Evolutionary conservation across 2,797 vertebrate species (phyloP), one percentile per base, ranked within the genome.

Genomic region (Syndactyla subalaris): DNA sequence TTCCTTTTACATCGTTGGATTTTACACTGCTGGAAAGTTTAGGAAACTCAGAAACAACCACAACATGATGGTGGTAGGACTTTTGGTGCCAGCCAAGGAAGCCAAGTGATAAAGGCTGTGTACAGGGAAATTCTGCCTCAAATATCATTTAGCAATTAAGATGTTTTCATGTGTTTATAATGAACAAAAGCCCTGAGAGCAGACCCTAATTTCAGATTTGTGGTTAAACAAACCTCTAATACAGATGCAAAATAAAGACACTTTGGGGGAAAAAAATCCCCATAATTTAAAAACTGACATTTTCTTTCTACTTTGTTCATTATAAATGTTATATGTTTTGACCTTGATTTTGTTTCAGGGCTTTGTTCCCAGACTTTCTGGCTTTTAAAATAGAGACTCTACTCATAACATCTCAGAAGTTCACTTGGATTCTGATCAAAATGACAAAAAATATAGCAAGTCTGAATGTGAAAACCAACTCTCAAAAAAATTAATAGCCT

Each of bases 261-360:
- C 17, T 88, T 80, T 6, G 20, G 12, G 27, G 29, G 4, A 24
- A 23, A 30, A 30, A 29, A 52, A 20, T 8, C 0, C 0, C 2
- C 5, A 2, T 10, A 22, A 71, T 41, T 79, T 30, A 55, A 90
- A 67, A 24, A 66, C 9, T 43, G 2, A 0, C 0, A 0, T 3
- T 78, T 72, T 65, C 8, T 72, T 80, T 55, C 45, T 55, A 13
- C 36, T 85, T 63, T 41, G 3, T n/a, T 38, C 13, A n/a, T 70
- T 48, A 32, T 15, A 68, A 45, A 46, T 21, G 7, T 32, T 65
- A 4, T 16, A 14, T 5, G 3, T 32, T 57, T 20, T 76, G 24
- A 15, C 10, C 16, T 26, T 61, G 18, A 39, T 39, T 82, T 63
- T 46, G 4, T 63, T 85, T 61, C 75, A 61, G 48, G 6, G 51